Conservation (phyloP, 2,113 vertebrate species). For the Amazona vittata region DNA sequence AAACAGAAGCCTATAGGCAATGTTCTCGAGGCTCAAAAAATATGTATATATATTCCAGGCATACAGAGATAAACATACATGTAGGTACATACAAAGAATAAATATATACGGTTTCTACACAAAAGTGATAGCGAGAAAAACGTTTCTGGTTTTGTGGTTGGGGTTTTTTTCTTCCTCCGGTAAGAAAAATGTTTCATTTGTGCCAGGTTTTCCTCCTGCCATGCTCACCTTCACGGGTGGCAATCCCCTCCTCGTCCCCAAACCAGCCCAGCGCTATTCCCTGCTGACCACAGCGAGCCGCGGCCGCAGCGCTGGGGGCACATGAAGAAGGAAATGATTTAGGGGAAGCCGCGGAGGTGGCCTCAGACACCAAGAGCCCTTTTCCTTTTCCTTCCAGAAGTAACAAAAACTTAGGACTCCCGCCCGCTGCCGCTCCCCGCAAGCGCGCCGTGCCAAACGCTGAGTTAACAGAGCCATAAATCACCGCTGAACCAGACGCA, state of each 20-base stretch:
- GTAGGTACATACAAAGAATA: accelerated
- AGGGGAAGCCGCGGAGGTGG: not conserved
- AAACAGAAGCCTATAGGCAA: not conserved
- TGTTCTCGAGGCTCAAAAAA: not conserved
- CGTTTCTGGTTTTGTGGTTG: not conserved
- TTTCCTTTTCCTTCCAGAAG: not conserved
- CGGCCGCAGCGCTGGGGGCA: not conserved
- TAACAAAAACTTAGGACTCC: constrained; percentile 4
- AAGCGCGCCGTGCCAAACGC: constrained; percentile 30
- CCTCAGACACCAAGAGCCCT: not conserved
- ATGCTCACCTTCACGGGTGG: not conserved
- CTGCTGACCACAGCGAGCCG: not conserved
- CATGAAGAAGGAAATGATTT: accelerated
- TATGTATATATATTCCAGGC: accelerated
- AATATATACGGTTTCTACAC: accelerated
- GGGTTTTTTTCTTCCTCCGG: not conserved
- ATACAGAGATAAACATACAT: accelerated
- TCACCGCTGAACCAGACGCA: not conserved
- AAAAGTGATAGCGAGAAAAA: not conserved
- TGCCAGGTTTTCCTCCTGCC: not conserved
- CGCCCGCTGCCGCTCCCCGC: constrained; percentile 13
- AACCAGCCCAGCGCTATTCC: not conserved
- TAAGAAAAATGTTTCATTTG: not conserved
- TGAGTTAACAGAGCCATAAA: constrained; percentile 34
- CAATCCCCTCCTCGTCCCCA: not conserved